Base-by-base conservation (phyloP, 2,113 vertebrate species). In the Hippopotamus amphibius region DNA sequence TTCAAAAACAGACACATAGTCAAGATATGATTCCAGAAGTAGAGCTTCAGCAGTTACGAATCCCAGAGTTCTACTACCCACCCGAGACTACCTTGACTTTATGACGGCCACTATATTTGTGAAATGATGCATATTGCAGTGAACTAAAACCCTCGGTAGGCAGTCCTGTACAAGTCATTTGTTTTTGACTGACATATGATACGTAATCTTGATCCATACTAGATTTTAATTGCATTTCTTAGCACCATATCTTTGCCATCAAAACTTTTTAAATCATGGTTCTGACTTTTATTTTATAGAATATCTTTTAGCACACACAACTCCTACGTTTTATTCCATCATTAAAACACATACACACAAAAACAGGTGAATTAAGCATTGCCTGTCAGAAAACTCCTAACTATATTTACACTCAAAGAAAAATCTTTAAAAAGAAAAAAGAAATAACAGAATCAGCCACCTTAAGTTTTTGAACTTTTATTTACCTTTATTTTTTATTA, bases 91-190 rank as follows among this genome's bases (percentile, higher is more conserved):
- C 1, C 8, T 0, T 84, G 8, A 80, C 14, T n/a, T 72, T 55
- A 50, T 72, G 24, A 89, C 0, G 1, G 0, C 16, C 3, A 14
- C 26, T 50, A 1, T 12, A 74, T 71, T 33, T 66, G 30, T 66
- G 7, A 17, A 48, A 53, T 50, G 63, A 53, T 61, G 21, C 1
- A 37, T 13, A 63, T 6, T 16, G 0, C 30, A 37, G 11, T 53
- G 26, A 79, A 68, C 0, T 22, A 63, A 88, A 71, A 46, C 1
- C 0, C 41, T 89, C 48, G 5, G 10, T 24, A 41, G 5, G 0
- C 4, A 28, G 24, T 77, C 28, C 1, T 57, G 1, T 7, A 74
- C 0, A 74, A 1, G 1, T 1, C 11, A 66, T 46, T 77, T 74
- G 24, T 41, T 81, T 77, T n/a, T 46, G 8, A 57, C n/a, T 21